These are phyloP conservation scores for Shinisaurus crocodilurus DNA, from an alignment of 2,113 vertebrate species.

Conservation along the genomic window DNA sequence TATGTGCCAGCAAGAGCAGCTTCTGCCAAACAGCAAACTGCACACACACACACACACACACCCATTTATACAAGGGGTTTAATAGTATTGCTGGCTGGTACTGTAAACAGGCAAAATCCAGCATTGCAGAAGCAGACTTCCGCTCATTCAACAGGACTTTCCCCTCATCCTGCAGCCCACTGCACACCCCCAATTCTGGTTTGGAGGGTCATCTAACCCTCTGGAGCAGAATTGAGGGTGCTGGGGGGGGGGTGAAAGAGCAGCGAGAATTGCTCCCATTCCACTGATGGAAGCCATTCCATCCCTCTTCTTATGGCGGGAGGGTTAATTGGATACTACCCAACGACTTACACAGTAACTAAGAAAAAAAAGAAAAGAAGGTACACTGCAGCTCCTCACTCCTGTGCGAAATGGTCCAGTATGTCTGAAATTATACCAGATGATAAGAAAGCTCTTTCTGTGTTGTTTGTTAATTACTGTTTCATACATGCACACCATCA, in stretches of 20 bases:
- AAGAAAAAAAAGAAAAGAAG: not conserved
- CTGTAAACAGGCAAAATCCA: not conserved
- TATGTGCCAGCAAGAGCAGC: not conserved
- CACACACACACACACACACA: not conserved
- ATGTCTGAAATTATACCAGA: not conserved
- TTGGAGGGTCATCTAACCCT: not conserved
- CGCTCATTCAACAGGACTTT: too few relatives aligned
- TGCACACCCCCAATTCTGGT: not conserved
- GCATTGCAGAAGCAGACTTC: not conserved
- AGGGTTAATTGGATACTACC: not conserved
- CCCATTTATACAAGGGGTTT: not conserved
- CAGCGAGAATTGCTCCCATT: not conserved
- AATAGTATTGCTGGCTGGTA: not conserved
- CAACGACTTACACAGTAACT: not conserved
- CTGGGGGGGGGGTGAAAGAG: too few relatives aligned
- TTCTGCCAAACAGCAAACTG: not conserved
- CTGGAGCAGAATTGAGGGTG: not conserved
- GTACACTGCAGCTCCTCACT: not conserved
- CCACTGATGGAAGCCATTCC: not conserved
- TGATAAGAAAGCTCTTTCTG: not conserved
- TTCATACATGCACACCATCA: not conserved
- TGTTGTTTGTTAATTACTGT: not conserved
- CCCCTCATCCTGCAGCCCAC: too few relatives aligned
- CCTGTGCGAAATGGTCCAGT: not conserved
- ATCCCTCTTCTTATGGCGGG: too few relatives aligned